phyloP scores from a whole-genome alignment of 2,888 invertebrate species.

The Harmothoe impar region DNA sequence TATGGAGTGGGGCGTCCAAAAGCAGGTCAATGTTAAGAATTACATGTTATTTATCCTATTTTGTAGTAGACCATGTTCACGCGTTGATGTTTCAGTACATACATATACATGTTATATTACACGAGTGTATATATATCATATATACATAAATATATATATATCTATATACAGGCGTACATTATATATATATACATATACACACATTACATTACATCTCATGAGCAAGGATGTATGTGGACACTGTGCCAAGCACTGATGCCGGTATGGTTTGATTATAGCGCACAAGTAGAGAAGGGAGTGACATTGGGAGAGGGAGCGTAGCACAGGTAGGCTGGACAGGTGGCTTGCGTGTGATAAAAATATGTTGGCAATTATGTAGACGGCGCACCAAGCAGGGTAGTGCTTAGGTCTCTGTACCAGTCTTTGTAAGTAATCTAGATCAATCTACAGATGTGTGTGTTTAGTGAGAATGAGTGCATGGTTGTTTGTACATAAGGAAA shows the following conservation, averaged over 20 bases:
- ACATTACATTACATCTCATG: constrained; percentile 43
- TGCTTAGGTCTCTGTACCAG: constrained; percentile 49
- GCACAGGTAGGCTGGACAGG: neutral
- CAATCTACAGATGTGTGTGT: constrained; percentile 32
- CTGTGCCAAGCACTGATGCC: constrained; percentile 60
- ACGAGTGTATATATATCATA: constrained; percentile 1
- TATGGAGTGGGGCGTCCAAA: neutral
- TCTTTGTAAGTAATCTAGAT: constrained; percentile 39
- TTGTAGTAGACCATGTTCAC: constrained; percentile 50
- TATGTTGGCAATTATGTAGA: neutral
- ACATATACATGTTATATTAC: neutral
- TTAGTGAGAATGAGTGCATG: constrained; percentile 55
- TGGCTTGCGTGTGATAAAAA: neutral
- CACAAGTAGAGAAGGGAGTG: neutral
- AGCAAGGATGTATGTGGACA: neutral
- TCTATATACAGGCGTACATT: neutral
- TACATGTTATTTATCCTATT: constrained; percentile 57
- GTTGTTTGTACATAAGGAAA: constrained; percentile 48
- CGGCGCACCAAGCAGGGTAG: neutral
- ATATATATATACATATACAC: constrained; percentile 37
- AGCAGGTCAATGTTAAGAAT: constrained; percentile 25
- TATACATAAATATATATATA: neutral
- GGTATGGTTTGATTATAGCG: constrained; percentile 55
- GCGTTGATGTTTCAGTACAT: constrained; percentile 44
- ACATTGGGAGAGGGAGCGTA: constrained; percentile 10